These are phyloP conservation scores for Lineus longissimus DNA, from an alignment of 1,140 invertebrate species.

Conservation along the genomic window DNA sequence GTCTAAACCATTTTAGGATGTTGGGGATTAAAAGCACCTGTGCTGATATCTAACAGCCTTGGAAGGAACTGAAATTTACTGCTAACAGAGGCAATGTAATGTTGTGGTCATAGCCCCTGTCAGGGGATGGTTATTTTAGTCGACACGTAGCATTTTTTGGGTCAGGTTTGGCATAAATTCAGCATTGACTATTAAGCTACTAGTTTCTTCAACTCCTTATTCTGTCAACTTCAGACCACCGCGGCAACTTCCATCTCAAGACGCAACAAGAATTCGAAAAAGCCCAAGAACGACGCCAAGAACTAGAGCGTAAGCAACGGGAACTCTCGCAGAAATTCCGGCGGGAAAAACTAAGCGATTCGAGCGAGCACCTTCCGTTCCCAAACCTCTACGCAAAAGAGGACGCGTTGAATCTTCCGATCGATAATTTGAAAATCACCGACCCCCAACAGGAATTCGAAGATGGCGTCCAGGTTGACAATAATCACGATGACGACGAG, in stretches of 20 bases:
- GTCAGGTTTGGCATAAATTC: too few relatives aligned
- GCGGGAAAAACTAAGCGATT: not conserved
- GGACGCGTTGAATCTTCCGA: not conserved
- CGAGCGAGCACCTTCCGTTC: not conserved
- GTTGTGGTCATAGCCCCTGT: too few relatives aligned
- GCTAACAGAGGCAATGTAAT: too few relatives aligned
- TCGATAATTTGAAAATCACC: not conserved
- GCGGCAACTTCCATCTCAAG: constrained; percentile 6
- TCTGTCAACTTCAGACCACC: not conserved
- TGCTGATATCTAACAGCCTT: too few relatives aligned
- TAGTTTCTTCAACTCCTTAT: not conserved
- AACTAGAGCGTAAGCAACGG: not conserved
- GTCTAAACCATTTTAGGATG: too few relatives aligned
- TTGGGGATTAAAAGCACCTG: too few relatives aligned
- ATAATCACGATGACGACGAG: not conserved
- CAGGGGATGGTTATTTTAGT: too few relatives aligned
- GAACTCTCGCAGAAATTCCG: not conserved
- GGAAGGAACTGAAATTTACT: too few relatives aligned
- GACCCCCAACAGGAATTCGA: not conserved
- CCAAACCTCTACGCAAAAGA: not conserved
- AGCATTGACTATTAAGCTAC: too few relatives aligned
- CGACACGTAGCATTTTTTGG: too few relatives aligned
- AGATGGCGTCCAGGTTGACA: not conserved
- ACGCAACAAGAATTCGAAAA: constrained; percentile 10
- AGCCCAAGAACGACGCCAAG: not conserved